Base-by-base conservation (phyloP, 1,140 invertebrate genomes). In the Polyergus mexicanus region DNA sequence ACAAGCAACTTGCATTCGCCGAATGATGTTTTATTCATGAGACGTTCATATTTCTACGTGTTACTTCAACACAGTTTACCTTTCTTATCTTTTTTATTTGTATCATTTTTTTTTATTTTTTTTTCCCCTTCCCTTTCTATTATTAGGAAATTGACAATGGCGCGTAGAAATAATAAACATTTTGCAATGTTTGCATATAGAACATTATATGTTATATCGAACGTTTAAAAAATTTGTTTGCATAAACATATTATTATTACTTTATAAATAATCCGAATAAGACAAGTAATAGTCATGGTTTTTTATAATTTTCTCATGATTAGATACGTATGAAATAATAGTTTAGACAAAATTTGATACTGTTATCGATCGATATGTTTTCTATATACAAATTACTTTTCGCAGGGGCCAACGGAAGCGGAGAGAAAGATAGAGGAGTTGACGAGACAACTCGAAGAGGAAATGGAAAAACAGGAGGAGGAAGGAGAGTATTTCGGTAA, bases 401-500 rank as follows among this genome's bases (percentile, higher is more conserved):
- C 91, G 75, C 94, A 98, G 94, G 98, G 98, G 2, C 98, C 97
- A 16, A 98, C 98, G 68, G 98, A 98, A 94, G 98, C 98, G 51
- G 98, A 99, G 94, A 96, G 97, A 76, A 98, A 98, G 95, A 97
- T 99, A 91, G 98, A 99, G 94, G 98, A 98, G 92, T 95, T 99
- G 63, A 99, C 98, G 3, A 95, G 98, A 65, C 97, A 98, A 92
- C 96, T 99, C 84, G 98, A 99, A 94, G 98, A 99, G 93, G 98
- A 99, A 96, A 98, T 99, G 97, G 98, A 99, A 93, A 98, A 98
- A 91, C 97, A 98, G 89, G 98, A 98, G 94, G 98, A 98, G 92
- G 97, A 98, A 94, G 98, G 98, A 87, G 98, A 99, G 96, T 99
- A 99, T 95, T 99, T 99, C 96, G 99, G 98, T 98, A 96, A 96